phyloP scores from a whole-genome alignment of 2,797 vertebrate species.

The Eutrigla gurnardus region DNA sequence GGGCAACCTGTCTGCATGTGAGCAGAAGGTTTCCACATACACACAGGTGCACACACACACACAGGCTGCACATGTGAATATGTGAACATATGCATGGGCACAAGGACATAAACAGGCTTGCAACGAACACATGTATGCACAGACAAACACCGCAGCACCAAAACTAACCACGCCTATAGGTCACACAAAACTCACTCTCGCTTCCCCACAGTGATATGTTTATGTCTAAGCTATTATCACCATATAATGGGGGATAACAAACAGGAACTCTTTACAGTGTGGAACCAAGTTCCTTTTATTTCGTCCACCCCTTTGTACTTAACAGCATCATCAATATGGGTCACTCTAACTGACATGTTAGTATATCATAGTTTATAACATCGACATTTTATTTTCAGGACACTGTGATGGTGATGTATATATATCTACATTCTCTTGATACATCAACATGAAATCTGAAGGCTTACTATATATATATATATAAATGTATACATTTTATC shows the following conservation, averaged over 20 bases:
- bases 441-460: not conserved
- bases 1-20: conserved; percentile 54
- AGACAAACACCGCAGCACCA: conserved; percentile 12
- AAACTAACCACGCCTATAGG: not conserved
- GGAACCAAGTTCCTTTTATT: not conserved
- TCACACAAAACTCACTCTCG: not conserved
- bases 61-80: conserved; percentile 28
- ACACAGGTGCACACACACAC: conserved; percentile 42
- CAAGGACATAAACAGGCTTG: conserved; percentile 26
- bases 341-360: not conserved
- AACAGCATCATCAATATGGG: not conserved
- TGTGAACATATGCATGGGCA: conserved; percentile 46
- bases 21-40: conserved; percentile 57
- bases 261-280: not conserved
- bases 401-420: not conserved
- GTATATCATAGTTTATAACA: not conserved
- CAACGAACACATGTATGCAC: conserved; percentile 24
- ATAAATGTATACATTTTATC: conserved; percentile 33
- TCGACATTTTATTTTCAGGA: not conserved
- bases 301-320: not conserved
- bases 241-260: not conserved
- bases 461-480: conserved; percentile 21
- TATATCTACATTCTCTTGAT: not conserved
- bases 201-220: not conserved
- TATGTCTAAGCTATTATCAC: not conserved